phyloP scores from a whole-genome alignment of 2,888 invertebrate species.

The Subacronicta megacephala region DNA sequence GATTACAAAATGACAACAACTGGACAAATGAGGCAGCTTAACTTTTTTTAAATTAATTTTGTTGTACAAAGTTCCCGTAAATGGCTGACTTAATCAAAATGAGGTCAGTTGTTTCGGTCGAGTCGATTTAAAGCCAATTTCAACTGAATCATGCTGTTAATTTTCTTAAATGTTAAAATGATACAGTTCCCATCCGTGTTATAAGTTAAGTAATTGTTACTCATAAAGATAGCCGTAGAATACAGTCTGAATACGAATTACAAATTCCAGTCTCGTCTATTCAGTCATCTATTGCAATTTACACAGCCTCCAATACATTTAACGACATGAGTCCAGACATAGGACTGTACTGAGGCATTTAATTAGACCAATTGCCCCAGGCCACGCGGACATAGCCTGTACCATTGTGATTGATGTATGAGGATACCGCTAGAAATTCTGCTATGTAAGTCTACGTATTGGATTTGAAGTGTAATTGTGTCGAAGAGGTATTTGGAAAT shows the following conservation, averaged over 20 bases:
- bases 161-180: too few relatives aligned
- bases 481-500: background rate
- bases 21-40: too few relatives aligned
- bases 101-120: too few relatives aligned
- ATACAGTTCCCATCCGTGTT: too few relatives aligned
- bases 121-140: too few relatives aligned
- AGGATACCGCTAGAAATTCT: conserved; percentile 43
- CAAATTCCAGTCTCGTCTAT: background rate
- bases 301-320: conserved; percentile 38
- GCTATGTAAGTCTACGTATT: conserved; percentile 18
- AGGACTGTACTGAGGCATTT: conserved; percentile 64
- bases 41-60: too few relatives aligned
- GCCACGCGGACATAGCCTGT: conserved; percentile 48
- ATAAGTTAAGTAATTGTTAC: background rate
- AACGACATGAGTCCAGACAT: conserved; percentile 36
- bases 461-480: conserved; percentile 30
- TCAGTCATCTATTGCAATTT: conserved; percentile 8
- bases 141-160: too few relatives aligned
- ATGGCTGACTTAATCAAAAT: too few relatives aligned
- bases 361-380: conserved; percentile 69
- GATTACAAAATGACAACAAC: too few relatives aligned
- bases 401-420: conserved; percentile 59
- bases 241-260: background rate
- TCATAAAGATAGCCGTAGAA: background rate
- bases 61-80: too few relatives aligned